Percentiles rank a stretch among this genome's conserved stretches.
Evolutionary conservation across 2,888 invertebrate genomes (phyloP).

Genomic region (Mesochorus sp.): DNA sequence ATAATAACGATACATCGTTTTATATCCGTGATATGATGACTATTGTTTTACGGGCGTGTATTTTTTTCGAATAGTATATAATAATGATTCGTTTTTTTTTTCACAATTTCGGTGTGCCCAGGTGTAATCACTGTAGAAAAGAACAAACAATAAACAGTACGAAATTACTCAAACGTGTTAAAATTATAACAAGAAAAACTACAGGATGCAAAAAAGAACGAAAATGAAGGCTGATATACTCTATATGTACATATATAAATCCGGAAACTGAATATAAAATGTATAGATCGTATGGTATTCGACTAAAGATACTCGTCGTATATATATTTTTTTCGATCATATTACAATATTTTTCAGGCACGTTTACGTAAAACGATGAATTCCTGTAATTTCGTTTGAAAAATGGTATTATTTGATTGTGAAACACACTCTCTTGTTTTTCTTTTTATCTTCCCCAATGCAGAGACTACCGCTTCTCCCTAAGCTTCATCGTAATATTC

Average conservation of each 20-base stretch:
- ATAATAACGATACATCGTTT: conserved; percentile 21
- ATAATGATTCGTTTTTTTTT: background rate
- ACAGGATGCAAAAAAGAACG: too few species aligned
- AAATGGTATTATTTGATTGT: conserved; percentile 74
- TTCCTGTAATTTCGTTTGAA: conserved; percentile 58
- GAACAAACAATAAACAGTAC: background rate
- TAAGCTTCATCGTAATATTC: conserved; percentile 79
- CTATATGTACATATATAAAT: too few species aligned
- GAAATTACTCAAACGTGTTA: too few species aligned
- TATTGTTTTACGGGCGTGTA: background rate
- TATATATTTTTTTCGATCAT: conserved; percentile 31
- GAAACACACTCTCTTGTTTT: conserved; percentile 78
- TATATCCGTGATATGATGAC: background rate
- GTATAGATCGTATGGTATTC: conserved; percentile 1
- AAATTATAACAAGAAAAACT: too few species aligned
- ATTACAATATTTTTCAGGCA: conserved; percentile 59
- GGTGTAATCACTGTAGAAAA: too few species aligned
- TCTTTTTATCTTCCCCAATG: conserved; percentile 72
- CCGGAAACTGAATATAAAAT: background rate
- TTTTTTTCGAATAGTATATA: too few species aligned
- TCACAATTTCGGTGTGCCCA: background rate
- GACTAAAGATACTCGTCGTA: conserved; percentile 30
- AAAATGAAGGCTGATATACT: too few species aligned
- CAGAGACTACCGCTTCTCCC: conserved; percentile 73
- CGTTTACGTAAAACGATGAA: conserved; percentile 66